Evolutionary conservation across 2,113 vertebrate genomes (phyloP).

Genomic region (Casuarius casuarius): DNA sequence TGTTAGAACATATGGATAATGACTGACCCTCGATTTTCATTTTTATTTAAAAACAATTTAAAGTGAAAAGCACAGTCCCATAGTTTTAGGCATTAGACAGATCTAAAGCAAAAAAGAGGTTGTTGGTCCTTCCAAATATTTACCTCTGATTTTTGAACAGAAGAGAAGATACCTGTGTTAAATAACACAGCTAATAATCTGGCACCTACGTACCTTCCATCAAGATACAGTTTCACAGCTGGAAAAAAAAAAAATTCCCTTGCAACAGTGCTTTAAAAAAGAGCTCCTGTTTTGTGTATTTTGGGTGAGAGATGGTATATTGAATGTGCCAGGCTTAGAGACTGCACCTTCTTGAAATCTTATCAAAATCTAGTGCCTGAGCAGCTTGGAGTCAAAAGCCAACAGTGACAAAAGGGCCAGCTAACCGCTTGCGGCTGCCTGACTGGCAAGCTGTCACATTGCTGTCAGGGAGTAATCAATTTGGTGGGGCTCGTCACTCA

Average conservation of each 20-base stretch:
- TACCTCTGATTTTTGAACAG: not conserved
- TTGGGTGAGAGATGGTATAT: not conserved
- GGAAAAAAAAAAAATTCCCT: not conserved
- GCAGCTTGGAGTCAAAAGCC: not conserved
- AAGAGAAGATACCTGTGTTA: not conserved
- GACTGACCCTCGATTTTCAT: not conserved
- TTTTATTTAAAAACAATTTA: not conserved
- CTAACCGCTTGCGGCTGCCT: not conserved
- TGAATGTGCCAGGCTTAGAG: not conserved
- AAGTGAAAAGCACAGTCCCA: not conserved
- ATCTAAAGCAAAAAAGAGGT: not conserved
- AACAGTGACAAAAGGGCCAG: slow-evolving; percentile 4
- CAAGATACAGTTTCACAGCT: not conserved
- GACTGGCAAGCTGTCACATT: not conserved
- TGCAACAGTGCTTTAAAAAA: not conserved
- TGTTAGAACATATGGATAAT: rapidly evolving
- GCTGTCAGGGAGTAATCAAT: not conserved
- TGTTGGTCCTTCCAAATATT: not conserved
- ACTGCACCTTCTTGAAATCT: slow-evolving; percentile 3
- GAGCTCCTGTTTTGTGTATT: not conserved
- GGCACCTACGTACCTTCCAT: not conserved
- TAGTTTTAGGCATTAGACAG: not conserved
- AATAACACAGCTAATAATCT: not conserved
- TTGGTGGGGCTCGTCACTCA: not conserved
- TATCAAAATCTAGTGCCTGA: not conserved